Base-by-base conservation (phyloP, 2,888 invertebrate species). In the Drosophila austrosaltans region DNA sequence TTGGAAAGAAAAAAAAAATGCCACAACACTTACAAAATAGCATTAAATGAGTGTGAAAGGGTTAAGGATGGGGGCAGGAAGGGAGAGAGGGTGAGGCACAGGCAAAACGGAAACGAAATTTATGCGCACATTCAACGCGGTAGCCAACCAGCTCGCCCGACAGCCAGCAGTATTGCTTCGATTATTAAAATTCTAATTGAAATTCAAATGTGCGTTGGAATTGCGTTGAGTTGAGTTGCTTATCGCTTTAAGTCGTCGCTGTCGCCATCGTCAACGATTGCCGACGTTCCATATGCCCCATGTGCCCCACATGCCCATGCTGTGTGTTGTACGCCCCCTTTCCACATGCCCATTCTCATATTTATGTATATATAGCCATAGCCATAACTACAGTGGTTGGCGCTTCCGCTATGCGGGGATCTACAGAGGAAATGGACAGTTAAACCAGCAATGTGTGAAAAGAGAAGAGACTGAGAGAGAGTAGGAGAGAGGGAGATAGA, bases 171-270 rank as follows among this genome's bases (percentile, higher is more conserved):
- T 61, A 61, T 64, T 67, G 77, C 73, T 79, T 87, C 87, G 83
- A 83, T 83, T 84, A 84, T 84, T 87, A 84, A 82, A 83, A 87
- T 85, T 81, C 90, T 89, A 89, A 88, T 88, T 89, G 87, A 88
- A 89, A 88, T 88, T 88, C 89, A 89, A 87, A 88, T 89, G 84
- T 79, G 84, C 78, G 76, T 79, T 40, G 57, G 56, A 65, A 39
- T 63, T 28, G 57, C 20, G n/a, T 60, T 53, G 22, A 53, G 72
- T 57, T 60, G 64, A 58, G 75, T 75, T 75, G 74, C 74, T 74
- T 75, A 74, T 74, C 74, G 74, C 75, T 66, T 72, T 40, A 72
- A 72, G 72, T 75, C 61, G 69, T 64, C 57, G 69, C 28, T 28
- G 69, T 58, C 61, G 63, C 32, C 74, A 8, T 53, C 25, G 32